Evolutionary conservation across 2,888 invertebrate species (phyloP).

Genomic region (Drosophila ochracea): DNA sequence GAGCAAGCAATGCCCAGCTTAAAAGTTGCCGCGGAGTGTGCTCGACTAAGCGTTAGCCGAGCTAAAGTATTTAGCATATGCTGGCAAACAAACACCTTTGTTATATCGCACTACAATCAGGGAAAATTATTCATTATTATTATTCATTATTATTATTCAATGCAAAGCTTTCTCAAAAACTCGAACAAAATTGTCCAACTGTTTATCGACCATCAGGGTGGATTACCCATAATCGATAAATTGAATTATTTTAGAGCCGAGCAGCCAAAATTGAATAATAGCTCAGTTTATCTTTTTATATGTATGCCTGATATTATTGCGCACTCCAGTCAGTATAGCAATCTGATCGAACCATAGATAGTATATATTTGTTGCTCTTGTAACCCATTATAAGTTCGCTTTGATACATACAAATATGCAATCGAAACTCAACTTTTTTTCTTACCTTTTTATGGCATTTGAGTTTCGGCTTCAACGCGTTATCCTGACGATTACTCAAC

Average conservation of each 20-base stretch:
- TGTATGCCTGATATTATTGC: neutral
- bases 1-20: constrained; percentile 10
- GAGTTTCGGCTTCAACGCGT: neutral
- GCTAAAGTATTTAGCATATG: neutral
- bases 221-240: neutral
- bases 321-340: neutral
- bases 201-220: neutral
- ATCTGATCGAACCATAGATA: neutral
- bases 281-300: neutral
- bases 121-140: neutral
- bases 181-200: neutral
- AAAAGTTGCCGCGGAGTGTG: constrained; percentile 8
- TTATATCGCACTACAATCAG: neutral
- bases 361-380: neutral
- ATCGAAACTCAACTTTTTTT: neutral
- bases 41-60: constrained; percentile 21
- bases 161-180: neutral
- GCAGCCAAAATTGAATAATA: neutral
- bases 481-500: neutral
- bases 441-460: neutral
- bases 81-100: neutral
- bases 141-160: too few species aligned
- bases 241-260: neutral
- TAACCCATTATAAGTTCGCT: neutral
- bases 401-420: neutral